Evolutionary conservation across 2,888 invertebrate species (phyloP).

Genomic region (Rosalia funebris): DNA sequence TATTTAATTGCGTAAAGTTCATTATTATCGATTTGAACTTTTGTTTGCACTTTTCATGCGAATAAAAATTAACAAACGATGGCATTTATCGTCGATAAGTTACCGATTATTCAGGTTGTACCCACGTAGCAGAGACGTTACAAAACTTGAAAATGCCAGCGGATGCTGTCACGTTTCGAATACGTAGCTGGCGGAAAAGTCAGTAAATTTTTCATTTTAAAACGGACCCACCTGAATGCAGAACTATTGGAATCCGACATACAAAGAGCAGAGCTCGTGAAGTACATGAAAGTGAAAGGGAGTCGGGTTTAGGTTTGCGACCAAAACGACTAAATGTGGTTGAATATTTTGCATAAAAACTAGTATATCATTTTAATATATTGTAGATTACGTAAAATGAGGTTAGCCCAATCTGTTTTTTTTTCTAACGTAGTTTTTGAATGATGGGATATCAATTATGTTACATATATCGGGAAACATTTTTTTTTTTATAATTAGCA

Average conservation of each 20-base stretch:
- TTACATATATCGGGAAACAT: no score
- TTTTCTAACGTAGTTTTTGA: no score
- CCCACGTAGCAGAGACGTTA: slow-evolving; percentile 5
- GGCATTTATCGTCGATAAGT: slow-evolving; percentile 12
- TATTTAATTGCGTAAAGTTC: no score
- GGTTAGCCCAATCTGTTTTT: not conserved
- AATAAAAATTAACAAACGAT: slow-evolving; percentile 5
- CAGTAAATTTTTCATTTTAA: slow-evolving; percentile 1
- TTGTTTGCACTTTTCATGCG: slow-evolving; percentile 4
- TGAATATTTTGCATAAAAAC: not conserved
- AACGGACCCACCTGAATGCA: slow-evolving; percentile 5
- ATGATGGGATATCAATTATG: no score
- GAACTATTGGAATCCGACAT: slow-evolving; percentile 5
- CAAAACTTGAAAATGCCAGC: slow-evolving; percentile 18
- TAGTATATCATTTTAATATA: no score
- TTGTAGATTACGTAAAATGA: no score
- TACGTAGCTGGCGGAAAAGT: not conserved
- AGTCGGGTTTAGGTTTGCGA: slow-evolving; percentile 3
- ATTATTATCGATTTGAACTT: slow-evolving; percentile 7
- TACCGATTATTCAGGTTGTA: slow-evolving; percentile 3
- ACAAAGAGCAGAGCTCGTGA: not conserved
- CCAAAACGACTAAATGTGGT: not conserved
- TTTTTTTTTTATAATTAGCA: no score
- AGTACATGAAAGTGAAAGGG: slow-evolving; percentile 22
- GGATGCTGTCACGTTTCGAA: slow-evolving; percentile 7